phyloP scores from a whole-genome alignment of 2,888 invertebrate genomes.

The Geotrupes spiniger region DNA sequence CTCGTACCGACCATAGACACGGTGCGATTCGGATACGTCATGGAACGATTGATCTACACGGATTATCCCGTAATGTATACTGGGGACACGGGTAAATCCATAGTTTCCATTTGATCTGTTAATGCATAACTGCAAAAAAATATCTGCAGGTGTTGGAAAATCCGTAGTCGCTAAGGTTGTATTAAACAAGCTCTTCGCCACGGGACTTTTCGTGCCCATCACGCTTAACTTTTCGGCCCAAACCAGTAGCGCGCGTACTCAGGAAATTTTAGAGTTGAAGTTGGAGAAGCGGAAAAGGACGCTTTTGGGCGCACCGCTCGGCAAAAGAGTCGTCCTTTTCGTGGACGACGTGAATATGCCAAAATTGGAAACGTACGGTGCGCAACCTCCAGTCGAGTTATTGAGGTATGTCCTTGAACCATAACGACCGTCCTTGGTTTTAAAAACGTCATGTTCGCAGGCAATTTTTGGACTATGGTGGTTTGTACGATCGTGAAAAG shows the following conservation, averaged over 20 bases:
- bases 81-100: conserved; percentile 71
- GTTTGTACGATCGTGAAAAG: conserved; percentile 84
- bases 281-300: conserved; percentile 79
- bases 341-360: conserved; percentile 95
- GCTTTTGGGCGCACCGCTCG: conserved; percentile 76
- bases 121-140: neutral
- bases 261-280: conserved; percentile 82
- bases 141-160: conserved; percentile 76
- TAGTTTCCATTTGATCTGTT: neutral
- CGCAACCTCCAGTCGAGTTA: conserved; percentile 89
- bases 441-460: no score
- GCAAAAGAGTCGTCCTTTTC: conserved; percentile 79
- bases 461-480: conserved; percentile 74
- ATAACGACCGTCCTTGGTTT: no score
- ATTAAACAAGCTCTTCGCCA: conserved; percentile 61
- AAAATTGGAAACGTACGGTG: conserved; percentile 79
- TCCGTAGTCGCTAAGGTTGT: conserved; percentile 79
- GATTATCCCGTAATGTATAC: conserved; percentile 81
- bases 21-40: conserved; percentile 77
- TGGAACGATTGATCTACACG: conserved; percentile 69
- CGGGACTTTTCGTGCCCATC: conserved; percentile 67
- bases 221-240: conserved; percentile 89
- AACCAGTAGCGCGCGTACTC: conserved; percentile 79
- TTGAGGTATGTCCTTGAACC: conserved; percentile 57
- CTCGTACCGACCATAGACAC: conserved; percentile 91